Evolutionary conservation across 2,888 invertebrate species (phyloP), one percentile per base, ranked within the genome.

Genomic region (Choreutis nemorana): DNA sequence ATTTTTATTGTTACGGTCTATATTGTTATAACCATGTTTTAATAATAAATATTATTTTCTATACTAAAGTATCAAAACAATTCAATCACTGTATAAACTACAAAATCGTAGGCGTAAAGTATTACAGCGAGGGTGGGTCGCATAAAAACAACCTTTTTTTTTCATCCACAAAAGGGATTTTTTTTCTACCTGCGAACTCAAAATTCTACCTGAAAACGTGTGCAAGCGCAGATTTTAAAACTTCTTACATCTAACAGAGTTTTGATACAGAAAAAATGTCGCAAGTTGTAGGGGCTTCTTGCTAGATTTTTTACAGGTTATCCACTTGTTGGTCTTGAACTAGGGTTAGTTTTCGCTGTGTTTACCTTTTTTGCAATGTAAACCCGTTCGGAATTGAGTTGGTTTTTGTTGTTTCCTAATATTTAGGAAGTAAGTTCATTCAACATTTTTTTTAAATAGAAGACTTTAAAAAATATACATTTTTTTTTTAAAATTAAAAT

Each of bases 141-240:
- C 71, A 70, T 64, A 70, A 65, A 61, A 58, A 53, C 48, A 48
- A 55, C 62, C 66, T 61, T 68, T 73, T 77, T 77, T 66, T 56
- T 32, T 36, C 58, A 61, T 61, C 59, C 54, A 59, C 58, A 44
- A 58, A 48, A 55, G 61, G 47, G 60, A n/a, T n/a, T n/a, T 77
- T 77, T 75, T 75, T 77, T 75, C 72, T 77, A 77, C 77, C 77
- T 77, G 77, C 70, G 57, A 71, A 67, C 72, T 68, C 48, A 46
- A 55, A 62, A 51, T 44, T 56, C 63, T 77, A 75, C 75, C 75
- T 75, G 77, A 34, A 32, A 36, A 34, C 41, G 41, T 53, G 64
- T 61, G 40, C 45, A 33, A 46, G 65, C 77, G 77, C 75, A 73
- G 73, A 72, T 55, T 68, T 60, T 48, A 59, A 52, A 59, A 51